These are phyloP conservation scores for Drosophila macrospina DNA, from an alignment of 2,888 invertebrate genomes.

Conservation along the genomic window DNA sequence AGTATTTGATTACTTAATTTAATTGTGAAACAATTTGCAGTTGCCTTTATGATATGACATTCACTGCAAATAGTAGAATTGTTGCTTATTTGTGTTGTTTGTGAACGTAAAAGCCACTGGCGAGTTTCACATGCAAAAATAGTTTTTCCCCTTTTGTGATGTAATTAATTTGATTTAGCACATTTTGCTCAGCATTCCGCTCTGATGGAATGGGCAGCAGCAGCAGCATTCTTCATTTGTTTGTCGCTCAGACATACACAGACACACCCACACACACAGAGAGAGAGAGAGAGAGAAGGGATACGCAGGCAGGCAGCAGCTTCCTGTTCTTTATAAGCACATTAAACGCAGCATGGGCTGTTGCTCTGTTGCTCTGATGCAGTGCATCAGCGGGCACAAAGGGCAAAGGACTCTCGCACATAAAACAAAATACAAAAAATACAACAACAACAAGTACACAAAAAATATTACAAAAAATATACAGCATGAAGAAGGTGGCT, in stretches of 20 bases:
- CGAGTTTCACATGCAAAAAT: slow-evolving; percentile 7
- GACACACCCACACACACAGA: too few species aligned
- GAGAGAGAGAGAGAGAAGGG: slow-evolving; percentile 6
- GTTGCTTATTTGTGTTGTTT: slow-evolving; percentile 36
- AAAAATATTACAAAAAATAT: slow-evolving; percentile 12
- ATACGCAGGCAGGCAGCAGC: slow-evolving; percentile 13
- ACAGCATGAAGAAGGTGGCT: slow-evolving; percentile 38
- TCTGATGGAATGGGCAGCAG: neutral
- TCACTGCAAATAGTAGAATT: slow-evolving; percentile 27
- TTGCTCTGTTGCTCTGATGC: slow-evolving; percentile 44
- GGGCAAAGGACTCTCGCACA: slow-evolving; percentile 27
- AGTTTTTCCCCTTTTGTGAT: slow-evolving; percentile 40
- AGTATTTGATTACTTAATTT: slow-evolving; percentile 46
- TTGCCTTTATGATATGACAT: slow-evolving; percentile 30
- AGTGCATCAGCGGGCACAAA: slow-evolving; percentile 48
- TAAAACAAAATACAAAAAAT: slow-evolving; percentile 30
- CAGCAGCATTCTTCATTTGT: slow-evolving; percentile 47
- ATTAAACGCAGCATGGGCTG: slow-evolving; percentile 61
- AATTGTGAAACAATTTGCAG: slow-evolving; percentile 39
- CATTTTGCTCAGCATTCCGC: slow-evolving; percentile 23
- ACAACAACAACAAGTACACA: neutral
- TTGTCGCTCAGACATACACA: slow-evolving; percentile 7
- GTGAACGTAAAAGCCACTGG: slow-evolving; percentile 13
- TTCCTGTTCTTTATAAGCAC: slow-evolving; percentile 63
- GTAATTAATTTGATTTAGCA: slow-evolving; percentile 63